phyloP scores from a whole-genome alignment of 2,888 invertebrate species.

The Julus scanicus region DNA sequence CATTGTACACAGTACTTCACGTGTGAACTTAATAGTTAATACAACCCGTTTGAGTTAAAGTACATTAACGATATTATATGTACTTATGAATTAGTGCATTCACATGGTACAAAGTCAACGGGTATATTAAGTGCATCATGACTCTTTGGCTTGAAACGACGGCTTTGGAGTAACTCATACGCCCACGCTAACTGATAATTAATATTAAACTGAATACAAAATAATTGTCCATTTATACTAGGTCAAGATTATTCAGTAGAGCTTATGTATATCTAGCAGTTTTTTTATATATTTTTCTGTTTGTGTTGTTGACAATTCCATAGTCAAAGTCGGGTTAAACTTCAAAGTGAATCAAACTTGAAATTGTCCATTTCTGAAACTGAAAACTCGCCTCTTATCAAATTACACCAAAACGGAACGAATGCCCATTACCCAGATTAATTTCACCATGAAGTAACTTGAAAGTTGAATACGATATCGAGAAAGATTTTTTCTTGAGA shows the following conservation, averaged over 20 bases:
- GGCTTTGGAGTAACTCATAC: background rate
- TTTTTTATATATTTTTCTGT: background rate
- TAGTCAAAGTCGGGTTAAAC: background rate
- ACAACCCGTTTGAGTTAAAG: background rate
- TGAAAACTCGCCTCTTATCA: background rate
- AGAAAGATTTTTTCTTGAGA: background rate
- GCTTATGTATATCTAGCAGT: background rate
- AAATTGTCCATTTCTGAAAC: background rate
- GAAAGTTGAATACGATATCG: no score
- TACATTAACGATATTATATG: background rate
- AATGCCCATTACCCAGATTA: no score
- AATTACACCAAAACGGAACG: background rate
- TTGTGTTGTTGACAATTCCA: constrained; percentile 31
- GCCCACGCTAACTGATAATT: background rate
- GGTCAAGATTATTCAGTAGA: background rate
- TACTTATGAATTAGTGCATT: background rate
- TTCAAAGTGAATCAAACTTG: background rate
- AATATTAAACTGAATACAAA: background rate
- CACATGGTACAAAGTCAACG: background rate
- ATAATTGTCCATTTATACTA: background rate
- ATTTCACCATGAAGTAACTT: no score
- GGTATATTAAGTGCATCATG: background rate
- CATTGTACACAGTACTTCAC: background rate
- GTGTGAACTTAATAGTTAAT: background rate
- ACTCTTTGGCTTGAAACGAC: background rate